These are phyloP conservation scores for Trochalopteron elliotii DNA, from an alignment of 2,113 vertebrate genomes.

Conservation along the genomic window DNA sequence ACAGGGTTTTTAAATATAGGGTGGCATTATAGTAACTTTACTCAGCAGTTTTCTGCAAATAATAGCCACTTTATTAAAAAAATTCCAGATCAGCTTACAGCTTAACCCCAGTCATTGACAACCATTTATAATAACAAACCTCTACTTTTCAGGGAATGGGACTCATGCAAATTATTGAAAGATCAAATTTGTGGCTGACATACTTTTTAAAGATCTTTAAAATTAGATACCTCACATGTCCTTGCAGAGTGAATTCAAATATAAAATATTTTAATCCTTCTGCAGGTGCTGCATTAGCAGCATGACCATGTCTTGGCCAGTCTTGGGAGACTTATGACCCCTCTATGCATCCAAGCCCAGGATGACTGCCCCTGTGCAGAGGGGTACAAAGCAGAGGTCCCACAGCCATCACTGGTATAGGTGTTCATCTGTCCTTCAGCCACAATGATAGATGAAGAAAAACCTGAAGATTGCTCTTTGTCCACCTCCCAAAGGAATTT, in stretches of 20 bases:
- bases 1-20: not conserved
- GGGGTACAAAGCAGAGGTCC: not conserved
- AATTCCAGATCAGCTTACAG: conserved; percentile 84
- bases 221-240: not conserved
- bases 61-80: conserved; percentile 81
- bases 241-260: not conserved
- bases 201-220: not conserved
- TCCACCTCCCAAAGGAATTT: not conserved
- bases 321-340: fast-evolving
- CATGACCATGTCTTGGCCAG: not conserved
- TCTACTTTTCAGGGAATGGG: conserved; percentile 15
- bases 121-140: conserved; percentile 64
- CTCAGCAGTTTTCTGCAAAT: conserved; percentile 72
- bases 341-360: not conserved
- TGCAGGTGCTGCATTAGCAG: not conserved
- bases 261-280: not conserved
- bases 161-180: not conserved
- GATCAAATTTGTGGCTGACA: not conserved
- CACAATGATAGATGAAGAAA: not conserved
- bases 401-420: not conserved
- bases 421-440: not conserved
- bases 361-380: not conserved
- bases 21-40: conserved; percentile 31
- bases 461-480: not conserved
- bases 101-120: conserved; percentile 51